phyloP scores from a whole-genome alignment of 30 jellyfish, hydroid and myxozoan genomes.

The Cassiopea andromeda region DNA sequence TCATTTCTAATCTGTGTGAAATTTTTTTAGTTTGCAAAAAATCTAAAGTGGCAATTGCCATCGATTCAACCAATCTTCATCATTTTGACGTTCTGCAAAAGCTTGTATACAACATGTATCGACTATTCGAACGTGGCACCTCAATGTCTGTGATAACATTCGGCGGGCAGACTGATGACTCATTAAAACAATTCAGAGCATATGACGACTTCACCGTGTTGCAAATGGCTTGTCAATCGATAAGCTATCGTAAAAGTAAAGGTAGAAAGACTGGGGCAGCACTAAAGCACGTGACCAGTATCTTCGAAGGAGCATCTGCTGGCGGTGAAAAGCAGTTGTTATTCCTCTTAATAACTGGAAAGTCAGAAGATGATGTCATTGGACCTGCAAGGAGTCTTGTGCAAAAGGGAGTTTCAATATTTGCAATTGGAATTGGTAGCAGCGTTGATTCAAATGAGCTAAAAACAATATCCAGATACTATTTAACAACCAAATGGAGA shows the following conservation, averaged over 20 bases:
- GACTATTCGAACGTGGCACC: conserved; percentile 84
- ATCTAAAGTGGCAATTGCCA: conserved; percentile 83
- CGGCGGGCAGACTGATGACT: conserved; percentile 81
- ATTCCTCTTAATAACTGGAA: conserved; percentile 92
- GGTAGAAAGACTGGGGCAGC: conserved; percentile 99
- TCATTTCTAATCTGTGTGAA: neutral
- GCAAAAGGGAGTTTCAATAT: conserved; percentile 88
- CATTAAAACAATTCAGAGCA: conserved; percentile 71
- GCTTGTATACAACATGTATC: conserved; percentile 80
- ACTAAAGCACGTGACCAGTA: conserved; percentile 63
- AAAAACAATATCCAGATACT: conserved; percentile 93
- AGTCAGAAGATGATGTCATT: conserved; percentile 98
- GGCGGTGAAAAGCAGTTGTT: conserved; percentile 75
- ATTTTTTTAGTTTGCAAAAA: conserved; percentile 76
- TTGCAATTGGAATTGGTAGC: conserved; percentile 96
- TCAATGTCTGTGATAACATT: conserved; percentile 84
- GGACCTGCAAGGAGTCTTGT: conserved; percentile 96
- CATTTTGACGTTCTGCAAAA: conserved; percentile 95
- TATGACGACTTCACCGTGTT: conserved; percentile 88
- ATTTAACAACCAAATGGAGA: conserved; percentile 94
- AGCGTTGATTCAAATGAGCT: conserved; percentile 82
- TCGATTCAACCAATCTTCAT: conserved; percentile 92
- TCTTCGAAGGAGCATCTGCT: conserved; percentile 71
- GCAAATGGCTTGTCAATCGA: conserved; percentile 92
- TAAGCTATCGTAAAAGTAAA: conserved; percentile 71